phyloP scores from a whole-genome alignment of 2,888 invertebrate species.

The Lasioglossum lativentre region DNA sequence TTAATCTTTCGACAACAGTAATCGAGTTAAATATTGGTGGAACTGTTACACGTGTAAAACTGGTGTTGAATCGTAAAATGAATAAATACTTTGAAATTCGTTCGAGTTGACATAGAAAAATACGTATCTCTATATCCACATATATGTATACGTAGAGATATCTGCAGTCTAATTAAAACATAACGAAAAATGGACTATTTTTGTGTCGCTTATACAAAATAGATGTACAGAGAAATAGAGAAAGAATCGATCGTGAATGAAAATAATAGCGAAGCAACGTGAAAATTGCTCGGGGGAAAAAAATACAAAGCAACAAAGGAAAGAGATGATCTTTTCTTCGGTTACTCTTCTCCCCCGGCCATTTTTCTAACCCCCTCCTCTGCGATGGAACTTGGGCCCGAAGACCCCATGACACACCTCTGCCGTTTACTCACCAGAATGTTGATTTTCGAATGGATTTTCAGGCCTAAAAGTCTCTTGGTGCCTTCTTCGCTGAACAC shows the following conservation, averaged over 20 bases:
- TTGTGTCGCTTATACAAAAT: background rate
- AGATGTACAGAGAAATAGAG: background rate
- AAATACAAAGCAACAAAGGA: constrained; percentile 10
- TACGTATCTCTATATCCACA: background rate
- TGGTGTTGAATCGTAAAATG: background rate
- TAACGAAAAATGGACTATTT: background rate
- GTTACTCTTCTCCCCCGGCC: constrained; percentile 67
- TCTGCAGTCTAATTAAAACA: background rate
- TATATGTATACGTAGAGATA: background rate
- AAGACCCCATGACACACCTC: constrained; percentile 53
- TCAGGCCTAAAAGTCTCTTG: constrained; percentile 79
- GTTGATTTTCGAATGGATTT: constrained; percentile 81
- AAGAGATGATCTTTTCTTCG: constrained; percentile 32
- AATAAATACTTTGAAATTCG: background rate
- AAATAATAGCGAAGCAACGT: background rate
- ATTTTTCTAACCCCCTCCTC: constrained; percentile 78
- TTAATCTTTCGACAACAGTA: background rate
- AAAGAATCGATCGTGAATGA: background rate
- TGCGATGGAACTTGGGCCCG: constrained; percentile 57
- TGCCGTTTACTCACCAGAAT: constrained; percentile 79
- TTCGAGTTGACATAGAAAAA: background rate
- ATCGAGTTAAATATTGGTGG: background rate
- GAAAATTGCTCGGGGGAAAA: background rate
- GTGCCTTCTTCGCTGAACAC: constrained; percentile 82
- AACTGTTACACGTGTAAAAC: background rate